Evolutionary conservation across 2,797 vertebrate genomes (phyloP).

Genomic region (Pseudotriccus pelzelni): DNA sequence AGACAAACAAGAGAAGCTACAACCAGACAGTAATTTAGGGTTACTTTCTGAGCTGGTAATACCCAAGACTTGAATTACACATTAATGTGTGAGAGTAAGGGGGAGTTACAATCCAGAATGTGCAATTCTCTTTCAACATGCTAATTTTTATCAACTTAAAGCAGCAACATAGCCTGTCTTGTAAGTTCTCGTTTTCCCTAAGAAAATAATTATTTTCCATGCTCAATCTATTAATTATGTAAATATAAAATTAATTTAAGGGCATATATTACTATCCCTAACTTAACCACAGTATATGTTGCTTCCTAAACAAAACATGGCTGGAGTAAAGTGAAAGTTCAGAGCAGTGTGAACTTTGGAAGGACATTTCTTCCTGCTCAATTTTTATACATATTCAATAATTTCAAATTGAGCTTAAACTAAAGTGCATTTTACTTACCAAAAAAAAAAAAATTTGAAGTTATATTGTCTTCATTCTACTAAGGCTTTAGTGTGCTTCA

Average conservation of each 20-base stretch:
- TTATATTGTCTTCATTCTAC: neutral
- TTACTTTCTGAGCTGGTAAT: neutral
- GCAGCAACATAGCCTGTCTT: neutral
- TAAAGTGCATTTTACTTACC: accelerated
- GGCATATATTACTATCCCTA: neutral
- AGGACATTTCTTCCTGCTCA: neutral
- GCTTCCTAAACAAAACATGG: neutral
- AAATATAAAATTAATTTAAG: neutral
- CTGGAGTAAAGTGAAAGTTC: neutral
- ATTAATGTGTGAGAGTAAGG: neutral
- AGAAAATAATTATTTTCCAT: neutral
- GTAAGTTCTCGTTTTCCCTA: neutral
- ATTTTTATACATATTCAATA: neutral
- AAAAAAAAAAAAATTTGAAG: neutral
- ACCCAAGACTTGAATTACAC: neutral
- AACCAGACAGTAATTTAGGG: neutral
- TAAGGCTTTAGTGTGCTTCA: neutral
- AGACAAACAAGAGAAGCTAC: neutral
- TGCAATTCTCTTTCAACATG: neutral
- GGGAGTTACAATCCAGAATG: neutral
- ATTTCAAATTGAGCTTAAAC: neutral
- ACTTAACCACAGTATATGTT: neutral
- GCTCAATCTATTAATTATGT: neutral
- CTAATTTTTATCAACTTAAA: neutral
- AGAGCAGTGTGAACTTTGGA: neutral